Base-by-base conservation (phyloP, 2,888 invertebrate species). In the Artemia sinica region DNA sequence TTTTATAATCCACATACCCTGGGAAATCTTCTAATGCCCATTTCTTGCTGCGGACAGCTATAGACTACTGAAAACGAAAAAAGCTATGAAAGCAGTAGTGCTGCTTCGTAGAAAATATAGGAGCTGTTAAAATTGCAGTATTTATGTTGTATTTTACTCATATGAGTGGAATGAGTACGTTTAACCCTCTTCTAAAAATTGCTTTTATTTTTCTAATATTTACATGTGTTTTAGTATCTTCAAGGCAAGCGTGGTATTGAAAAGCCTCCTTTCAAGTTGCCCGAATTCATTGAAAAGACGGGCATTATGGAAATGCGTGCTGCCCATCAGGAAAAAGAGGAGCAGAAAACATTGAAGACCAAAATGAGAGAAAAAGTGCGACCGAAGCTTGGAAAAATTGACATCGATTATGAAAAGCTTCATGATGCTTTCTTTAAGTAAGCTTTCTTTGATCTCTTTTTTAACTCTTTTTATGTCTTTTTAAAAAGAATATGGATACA, bases 231-330 rank as follows among this genome's bases (percentile, higher is more conserved):
- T 48, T 75, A 83, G 82, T 91, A 91, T 77, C 78, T 92, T 14
- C 92, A 95, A 80, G 98, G 98, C 12, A 98, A 98, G 79, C 83
- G 98, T 66, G 98, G 98, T 77, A 96, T 98, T 75, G 98, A 99
- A 78, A 96, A 99, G 75, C 92, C 97, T 0, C 95, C 98, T 0
- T 99, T 98, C 78, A 93, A 97, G 77, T 81, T 99, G 68, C 98
- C 98, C 0, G 97, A 97, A 75, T 99, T 96, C 77, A 98, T 98
- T 71, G 95, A 96, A 78, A 87, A 92, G 76, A 98, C 98, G 0
- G 98, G 98, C n/a, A 98, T 98, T 72, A 96, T 95, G 87, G 98
- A 99, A 80, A 98, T 98, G 98, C 82, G 98, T 65, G 95, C 96
- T 52, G 95, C 97, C 0, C 82, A 98, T 28, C 94, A 94, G 76